These are phyloP conservation scores for Gadus chalcogrammus DNA, from an alignment of 2,113 vertebrate genomes.

Conservation along the genomic window DNA sequence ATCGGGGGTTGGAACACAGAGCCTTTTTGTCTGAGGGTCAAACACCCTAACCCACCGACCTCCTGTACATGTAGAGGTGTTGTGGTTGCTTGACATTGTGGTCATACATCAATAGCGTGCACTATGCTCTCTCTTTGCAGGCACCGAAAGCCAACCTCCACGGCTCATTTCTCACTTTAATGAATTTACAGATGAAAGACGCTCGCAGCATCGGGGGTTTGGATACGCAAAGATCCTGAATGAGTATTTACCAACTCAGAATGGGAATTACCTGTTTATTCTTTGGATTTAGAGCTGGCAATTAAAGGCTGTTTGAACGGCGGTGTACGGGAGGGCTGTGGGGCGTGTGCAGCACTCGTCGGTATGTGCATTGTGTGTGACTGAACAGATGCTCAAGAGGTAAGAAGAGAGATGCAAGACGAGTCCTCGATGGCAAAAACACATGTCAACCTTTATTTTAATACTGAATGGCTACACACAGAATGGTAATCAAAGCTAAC, in stretches of 20 bases:
- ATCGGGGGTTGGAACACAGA: too few relatives aligned
- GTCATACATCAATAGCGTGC: too few relatives aligned
- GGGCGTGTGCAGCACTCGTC: constrained; percentile 4
- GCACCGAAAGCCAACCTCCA: too few relatives aligned
- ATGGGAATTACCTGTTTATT: constrained; percentile 17
- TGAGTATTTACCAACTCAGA: constrained; percentile 15
- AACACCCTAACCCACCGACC: too few relatives aligned
- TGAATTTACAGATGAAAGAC: too few relatives aligned
- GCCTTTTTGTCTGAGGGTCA: too few relatives aligned
- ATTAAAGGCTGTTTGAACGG: neutral
- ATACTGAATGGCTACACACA: constrained; percentile 59
- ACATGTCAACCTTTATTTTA: constrained; percentile 68
- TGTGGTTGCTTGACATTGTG: too few relatives aligned
- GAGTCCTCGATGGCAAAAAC: constrained; percentile 39
- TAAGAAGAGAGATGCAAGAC: constrained; percentile 7
- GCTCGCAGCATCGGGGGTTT: too few relatives aligned
- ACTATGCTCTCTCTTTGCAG: too few relatives aligned
- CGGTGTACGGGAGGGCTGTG: neutral
- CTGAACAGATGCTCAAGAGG: neutral
- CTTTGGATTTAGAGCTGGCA: constrained; percentile 3
- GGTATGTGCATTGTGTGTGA: neutral
- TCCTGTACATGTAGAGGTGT: too few relatives aligned
- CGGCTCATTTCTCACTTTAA: too few relatives aligned
- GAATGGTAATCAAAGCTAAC: constrained; percentile 51
- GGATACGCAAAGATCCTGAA: neutral